Base-by-base conservation (phyloP, 1,140 invertebrate species). In the Hyposmocoma kahamanoa region DNA sequence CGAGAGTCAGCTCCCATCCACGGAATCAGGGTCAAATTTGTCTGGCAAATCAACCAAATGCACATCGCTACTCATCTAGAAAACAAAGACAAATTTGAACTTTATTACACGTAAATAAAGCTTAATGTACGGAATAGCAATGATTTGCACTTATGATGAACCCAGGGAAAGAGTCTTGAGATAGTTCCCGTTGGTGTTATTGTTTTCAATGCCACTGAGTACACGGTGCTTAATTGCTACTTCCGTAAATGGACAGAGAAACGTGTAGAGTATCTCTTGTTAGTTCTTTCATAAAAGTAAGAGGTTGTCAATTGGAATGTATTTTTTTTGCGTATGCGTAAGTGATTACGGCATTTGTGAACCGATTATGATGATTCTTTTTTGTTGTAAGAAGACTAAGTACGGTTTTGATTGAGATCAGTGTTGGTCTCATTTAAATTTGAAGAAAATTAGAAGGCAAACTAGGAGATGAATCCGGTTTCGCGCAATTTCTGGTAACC, bases 191-290 rank as follows among this genome's bases (percentile, higher is more conserved):
- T 62, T 62, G 66, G 22, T 59, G 50, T 68, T 68, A 79, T 79
- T 83, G 79, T 79, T 73, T 74, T 70, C 65, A 71, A 67, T 73
- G 68, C 65, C 67, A 69, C 58, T 42, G 56, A 59, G 60, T 67
- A 66, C 66, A 78, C 59, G 48, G 46, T 72, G 68, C 63, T 73
- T 83, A 78, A 83, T 72, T 68, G 65, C 59, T 68, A 65, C 68
- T 75, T 75, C 77, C 77, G 73, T 41, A 63, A 66, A 62, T 52
- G 42, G 52, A 71, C 56, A 72, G 24, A 45, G 20, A 47, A 58
- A 57, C 34, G 30, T 43, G 36, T 67, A 21, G 66, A 77, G 65
- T 61, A 15, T 46, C 8, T 19, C 24, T 36, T n/a, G n/a, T n/a
- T n/a, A n/a, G n/a, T n/a, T n/a, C n/a, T n/a, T n/a, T n/a, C n/a